phyloP scores from a whole-genome alignment of 2,888 invertebrate species.

The Chymomyza caudatula region DNA sequence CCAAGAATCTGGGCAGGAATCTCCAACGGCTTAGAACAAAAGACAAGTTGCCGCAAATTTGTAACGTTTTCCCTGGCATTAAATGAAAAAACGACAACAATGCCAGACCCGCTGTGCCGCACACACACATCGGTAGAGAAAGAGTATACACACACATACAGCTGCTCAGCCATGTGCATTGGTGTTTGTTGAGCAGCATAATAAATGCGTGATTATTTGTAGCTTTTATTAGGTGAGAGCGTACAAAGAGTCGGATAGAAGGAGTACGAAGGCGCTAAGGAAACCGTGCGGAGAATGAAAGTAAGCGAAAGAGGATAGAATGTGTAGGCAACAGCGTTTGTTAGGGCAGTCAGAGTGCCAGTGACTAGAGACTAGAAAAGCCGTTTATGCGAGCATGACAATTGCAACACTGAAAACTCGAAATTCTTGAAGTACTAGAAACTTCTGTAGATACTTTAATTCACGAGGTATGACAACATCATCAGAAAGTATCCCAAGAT shows the following conservation, averaged over 20 bases:
- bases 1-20: conserved; percentile 9
- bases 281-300: too few species aligned
- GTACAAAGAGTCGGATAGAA: conserved; percentile 34
- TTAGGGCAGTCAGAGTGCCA: too few species aligned
- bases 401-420: too few species aligned
- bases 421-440: too few species aligned
- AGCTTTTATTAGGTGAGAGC: conserved; percentile 59
- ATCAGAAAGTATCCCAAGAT: too few species aligned
- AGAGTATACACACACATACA: not conserved
- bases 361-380: too few species aligned
- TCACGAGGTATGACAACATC: too few species aligned
- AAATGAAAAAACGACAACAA: conserved; percentile 43
- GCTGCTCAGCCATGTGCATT: not conserved
- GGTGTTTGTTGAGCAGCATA: conserved; percentile 42
- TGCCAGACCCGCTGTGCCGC: conserved; percentile 1
- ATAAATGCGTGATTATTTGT: conserved; percentile 73
- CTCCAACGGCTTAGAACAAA: conserved; percentile 40
- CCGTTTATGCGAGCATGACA: too few species aligned
- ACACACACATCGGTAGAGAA: not conserved
- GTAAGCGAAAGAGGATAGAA: not conserved
- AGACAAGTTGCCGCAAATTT: conserved; percentile 46
- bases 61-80: conserved; percentile 25
- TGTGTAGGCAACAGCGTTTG: too few species aligned
- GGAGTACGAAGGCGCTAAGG: not conserved
- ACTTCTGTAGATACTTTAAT: too few species aligned